A percentile compares a stretch with the other conserved stretches of the same genome.
Evolutionary conservation across 1,140 invertebrate genomes (phyloP).

Genomic region (Bombus confusus): DNA sequence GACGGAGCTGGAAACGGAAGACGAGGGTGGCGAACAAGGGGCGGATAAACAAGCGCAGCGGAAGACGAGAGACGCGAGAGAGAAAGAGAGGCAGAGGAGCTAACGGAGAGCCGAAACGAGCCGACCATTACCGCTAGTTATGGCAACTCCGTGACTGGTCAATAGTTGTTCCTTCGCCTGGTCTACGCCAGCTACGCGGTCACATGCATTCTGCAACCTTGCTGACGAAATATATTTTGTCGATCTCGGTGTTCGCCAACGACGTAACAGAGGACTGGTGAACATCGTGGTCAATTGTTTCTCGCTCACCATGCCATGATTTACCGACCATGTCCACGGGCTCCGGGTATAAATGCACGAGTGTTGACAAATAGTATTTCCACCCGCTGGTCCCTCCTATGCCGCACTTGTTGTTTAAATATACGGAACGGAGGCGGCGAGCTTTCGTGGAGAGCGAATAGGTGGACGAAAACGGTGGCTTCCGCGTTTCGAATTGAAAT

Average conservation of each 20-base stretch:
- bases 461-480: background rate
- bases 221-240: conserved; percentile 7
- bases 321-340: conserved; percentile 62
- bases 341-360: conserved; percentile 64
- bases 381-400: background rate
- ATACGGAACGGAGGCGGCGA: conserved; percentile 1
- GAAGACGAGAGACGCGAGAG: conserved; percentile 2
- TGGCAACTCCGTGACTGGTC: conserved; percentile 66
- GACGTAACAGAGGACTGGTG: background rate
- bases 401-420: conserved; percentile 20
- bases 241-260: background rate
- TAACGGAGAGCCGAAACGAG: conserved; percentile 44
- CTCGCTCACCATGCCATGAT: conserved; percentile 55
- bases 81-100: conserved; percentile 1
- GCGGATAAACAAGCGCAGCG: background rate
- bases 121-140: conserved; percentile 66
- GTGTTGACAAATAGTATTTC: conserved; percentile 72
- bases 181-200: background rate
- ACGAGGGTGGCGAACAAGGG: background rate
- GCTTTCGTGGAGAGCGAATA: background rate
- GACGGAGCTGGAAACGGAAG: background rate
- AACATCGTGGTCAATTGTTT: conserved; percentile 64
- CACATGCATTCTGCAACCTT: background rate
- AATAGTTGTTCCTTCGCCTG: conserved; percentile 58
- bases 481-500: conserved; percentile 35